Percentiles rank a stretch among this genome's conserved stretches.
phyloP scores from a whole-genome alignment of 2,113 vertebrate species.

The Corapipo altera region DNA sequence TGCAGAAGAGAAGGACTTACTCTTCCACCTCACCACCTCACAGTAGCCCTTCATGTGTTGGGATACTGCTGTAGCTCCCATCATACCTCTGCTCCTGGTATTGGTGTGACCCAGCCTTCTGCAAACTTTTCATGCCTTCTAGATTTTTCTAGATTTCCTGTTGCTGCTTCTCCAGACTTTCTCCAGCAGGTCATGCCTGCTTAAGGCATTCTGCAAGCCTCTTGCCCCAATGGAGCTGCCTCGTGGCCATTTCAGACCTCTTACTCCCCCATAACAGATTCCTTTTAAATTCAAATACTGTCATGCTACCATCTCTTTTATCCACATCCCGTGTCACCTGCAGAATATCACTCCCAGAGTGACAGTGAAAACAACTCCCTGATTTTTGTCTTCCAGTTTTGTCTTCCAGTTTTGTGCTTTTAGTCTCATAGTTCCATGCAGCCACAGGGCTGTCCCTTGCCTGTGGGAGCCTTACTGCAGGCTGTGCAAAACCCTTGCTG shows the following conservation, averaged over 20 bases:
- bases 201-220: background rate
- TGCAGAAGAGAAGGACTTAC: background rate
- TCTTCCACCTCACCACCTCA: background rate
- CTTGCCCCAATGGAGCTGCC: background rate
- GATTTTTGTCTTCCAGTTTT: background rate
- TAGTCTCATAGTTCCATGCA: background rate
- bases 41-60: background rate
- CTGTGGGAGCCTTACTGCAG: background rate
- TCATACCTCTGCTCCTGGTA: background rate
- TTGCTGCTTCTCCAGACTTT: background rate
- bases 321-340: accelerated
- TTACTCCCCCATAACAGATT: background rate
- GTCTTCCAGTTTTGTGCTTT: background rate
- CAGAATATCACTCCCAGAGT: background rate
- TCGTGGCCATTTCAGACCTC: background rate
- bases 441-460: accelerated
- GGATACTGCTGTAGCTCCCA: background rate
- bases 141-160: background rate
- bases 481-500: background rate
- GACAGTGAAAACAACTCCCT: accelerated
- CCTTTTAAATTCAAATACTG: background rate
- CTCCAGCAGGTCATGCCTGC: background rate
- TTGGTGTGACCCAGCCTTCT: background rate
- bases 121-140: background rate
- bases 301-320: background rate